Evolutionary conservation across 1,140 invertebrate species (phyloP).

Genomic region (Asbolus verrucosus): DNA sequence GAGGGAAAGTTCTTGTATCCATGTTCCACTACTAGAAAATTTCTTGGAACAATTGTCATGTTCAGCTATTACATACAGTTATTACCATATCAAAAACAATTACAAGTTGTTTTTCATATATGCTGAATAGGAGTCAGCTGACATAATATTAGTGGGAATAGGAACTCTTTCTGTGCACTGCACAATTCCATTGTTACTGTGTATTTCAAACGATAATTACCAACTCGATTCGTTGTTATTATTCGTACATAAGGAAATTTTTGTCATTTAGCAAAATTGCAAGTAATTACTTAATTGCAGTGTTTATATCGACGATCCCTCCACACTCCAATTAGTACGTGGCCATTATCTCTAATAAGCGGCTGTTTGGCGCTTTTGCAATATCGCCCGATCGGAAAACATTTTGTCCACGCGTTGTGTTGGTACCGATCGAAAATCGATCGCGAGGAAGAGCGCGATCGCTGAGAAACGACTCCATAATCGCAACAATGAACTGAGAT

Average conservation of each 20-base stretch:
- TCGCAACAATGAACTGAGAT: too few relatives aligned
- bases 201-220: background rate
- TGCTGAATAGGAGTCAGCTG: slow-evolving; percentile 5
- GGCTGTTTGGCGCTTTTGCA: too few relatives aligned
- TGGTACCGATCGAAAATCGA: too few relatives aligned
- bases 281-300: slow-evolving; percentile 1
- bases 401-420: too few relatives aligned
- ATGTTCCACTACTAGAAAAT: too few relatives aligned
- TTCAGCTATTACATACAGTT: background rate
- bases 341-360: too few relatives aligned
- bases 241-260: slow-evolving; percentile 1
- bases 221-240: background rate
- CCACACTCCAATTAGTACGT: too few relatives aligned
- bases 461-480: too few relatives aligned
- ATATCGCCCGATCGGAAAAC: too few relatives aligned
- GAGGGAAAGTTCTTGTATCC: background rate
- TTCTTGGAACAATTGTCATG: slow-evolving; percentile 4
- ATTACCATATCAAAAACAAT: slow-evolving; percentile 18
- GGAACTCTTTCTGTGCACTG: slow-evolving; percentile 2
- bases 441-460: too few relatives aligned
- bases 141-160: slow-evolving; percentile 7
- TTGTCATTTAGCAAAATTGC: background rate
- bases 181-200: slow-evolving; percentile 5
- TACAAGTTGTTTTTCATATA: slow-evolving; percentile 4
- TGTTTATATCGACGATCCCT: too few relatives aligned